Evolutionary conservation across 1,140 invertebrate genomes (phyloP).

Genomic region (Trichogramma pretiosum): DNA sequence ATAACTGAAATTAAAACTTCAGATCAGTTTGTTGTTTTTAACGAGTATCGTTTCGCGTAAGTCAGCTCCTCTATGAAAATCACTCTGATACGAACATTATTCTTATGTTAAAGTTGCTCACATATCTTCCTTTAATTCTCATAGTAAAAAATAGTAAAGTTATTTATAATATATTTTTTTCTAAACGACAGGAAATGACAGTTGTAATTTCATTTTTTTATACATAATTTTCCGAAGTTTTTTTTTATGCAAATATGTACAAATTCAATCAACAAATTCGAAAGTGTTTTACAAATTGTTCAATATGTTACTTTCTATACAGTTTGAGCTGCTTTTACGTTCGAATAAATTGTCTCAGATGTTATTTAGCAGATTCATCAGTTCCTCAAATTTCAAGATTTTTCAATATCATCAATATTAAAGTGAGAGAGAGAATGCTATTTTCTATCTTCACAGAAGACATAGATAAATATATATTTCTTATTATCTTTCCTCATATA

Average conservation of each 20-base stretch:
- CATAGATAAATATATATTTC: constrained; percentile 52
- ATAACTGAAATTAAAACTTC: constrained; percentile 20
- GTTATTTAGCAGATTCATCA: constrained; percentile 30
- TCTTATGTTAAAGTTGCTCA: constrained; percentile 15
- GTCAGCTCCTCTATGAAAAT: constrained; percentile 18
- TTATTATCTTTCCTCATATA: constrained; percentile 49
- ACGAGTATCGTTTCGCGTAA: constrained; percentile 12
- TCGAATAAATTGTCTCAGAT: constrained; percentile 36
- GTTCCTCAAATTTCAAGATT: constrained; percentile 24
- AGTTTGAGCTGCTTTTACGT: constrained; percentile 18
- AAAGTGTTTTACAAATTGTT: constrained; percentile 22
- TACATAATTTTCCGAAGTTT: constrained; percentile 19
- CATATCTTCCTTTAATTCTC: constrained; percentile 10
- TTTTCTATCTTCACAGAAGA: constrained; percentile 55
- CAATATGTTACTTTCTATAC: constrained; percentile 10
- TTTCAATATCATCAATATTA: constrained; percentile 44
- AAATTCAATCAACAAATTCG: constrained; percentile 26
- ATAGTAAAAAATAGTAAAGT: constrained; percentile 5
- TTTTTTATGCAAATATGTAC: constrained; percentile 25
- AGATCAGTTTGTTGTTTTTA: constrained; percentile 22
- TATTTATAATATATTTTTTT: constrained; percentile 19
- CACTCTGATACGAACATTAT: constrained; percentile 15
- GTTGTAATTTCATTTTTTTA: constrained; percentile 16
- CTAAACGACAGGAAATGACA: constrained; percentile 26
- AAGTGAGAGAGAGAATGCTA: constrained; percentile 46